Conservation (phyloP, 2,888 invertebrate genomes). For the Epistrophe grossulariae region DNA sequence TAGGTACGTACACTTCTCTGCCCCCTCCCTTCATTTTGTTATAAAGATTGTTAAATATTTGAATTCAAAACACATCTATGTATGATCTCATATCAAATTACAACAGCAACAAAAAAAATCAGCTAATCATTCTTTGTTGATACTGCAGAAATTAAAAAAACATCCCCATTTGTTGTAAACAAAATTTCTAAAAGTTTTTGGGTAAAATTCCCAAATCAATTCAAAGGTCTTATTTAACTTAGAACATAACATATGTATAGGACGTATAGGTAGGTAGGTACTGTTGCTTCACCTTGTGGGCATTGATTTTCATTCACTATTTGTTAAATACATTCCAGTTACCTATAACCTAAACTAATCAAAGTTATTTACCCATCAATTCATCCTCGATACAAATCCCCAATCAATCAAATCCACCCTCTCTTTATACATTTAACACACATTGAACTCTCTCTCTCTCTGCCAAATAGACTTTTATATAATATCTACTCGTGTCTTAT, state of each 20-base stretch:
- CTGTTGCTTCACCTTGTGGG: constrained; percentile 26
- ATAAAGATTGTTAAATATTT: no score
- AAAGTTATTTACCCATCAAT: constrained; percentile 71
- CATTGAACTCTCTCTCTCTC: constrained; percentile 6
- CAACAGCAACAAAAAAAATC: not conserved
- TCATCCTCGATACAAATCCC: constrained; percentile 65
- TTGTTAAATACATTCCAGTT: constrained; percentile 57
- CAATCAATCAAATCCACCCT: constrained; percentile 58
- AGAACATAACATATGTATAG: not conserved
- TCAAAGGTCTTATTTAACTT: constrained; percentile 29
- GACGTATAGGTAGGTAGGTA: not conserved
- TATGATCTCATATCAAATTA: not conserved
- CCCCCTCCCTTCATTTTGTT: no score
- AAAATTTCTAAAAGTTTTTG: not conserved
- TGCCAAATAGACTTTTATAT: constrained; percentile 32
- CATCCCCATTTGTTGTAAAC: not conserved
- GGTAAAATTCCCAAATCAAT: constrained; percentile 28
- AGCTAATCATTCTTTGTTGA: constrained; percentile 8
- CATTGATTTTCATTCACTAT: constrained; percentile 48
- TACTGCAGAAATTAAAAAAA: not conserved
- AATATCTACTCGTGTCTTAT: constrained; percentile 35
- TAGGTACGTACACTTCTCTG: no score
- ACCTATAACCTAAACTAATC: constrained; percentile 55
- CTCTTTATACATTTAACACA: constrained; percentile 25
- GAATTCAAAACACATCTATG: no score